Evolutionary conservation across 1,140 invertebrate genomes (phyloP).

Genomic region (Drosophila pruinosa): DNA sequence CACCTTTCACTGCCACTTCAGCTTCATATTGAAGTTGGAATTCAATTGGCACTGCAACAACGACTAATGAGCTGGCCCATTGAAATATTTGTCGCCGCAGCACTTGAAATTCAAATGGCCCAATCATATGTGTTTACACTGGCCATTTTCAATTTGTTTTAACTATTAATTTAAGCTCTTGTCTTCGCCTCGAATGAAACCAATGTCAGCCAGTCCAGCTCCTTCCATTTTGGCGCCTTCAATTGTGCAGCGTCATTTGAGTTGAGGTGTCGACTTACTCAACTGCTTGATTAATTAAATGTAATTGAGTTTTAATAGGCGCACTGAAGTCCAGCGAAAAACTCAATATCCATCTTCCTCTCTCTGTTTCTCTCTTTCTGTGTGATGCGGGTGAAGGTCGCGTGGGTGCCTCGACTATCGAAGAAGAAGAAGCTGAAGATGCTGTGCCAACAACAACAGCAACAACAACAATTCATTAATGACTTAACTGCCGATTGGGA

Average conservation of each 20-base stretch:
- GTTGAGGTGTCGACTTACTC: conserved; percentile 16
- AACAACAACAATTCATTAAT: conserved; percentile 47
- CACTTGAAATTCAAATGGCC: not conserved
- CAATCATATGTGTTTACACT: conserved; percentile 22
- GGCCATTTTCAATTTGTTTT: conserved; percentile 64
- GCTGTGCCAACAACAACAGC: conserved; percentile 15
- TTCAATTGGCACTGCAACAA: not conserved
- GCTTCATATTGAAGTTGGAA: too few species aligned
- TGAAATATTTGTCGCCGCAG: conserved; percentile 25
- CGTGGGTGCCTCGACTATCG: conserved; percentile 44
- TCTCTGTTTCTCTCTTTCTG: not conserved
- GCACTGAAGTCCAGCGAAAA: conserved; percentile 12
- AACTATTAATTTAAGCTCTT: conserved; percentile 54
- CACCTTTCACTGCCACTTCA: conserved; percentile 29
- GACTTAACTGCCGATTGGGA: conserved; percentile 36
- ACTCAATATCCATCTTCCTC: not conserved
- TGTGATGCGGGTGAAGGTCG: conserved; percentile 57
- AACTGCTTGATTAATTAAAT: conserved; percentile 72
- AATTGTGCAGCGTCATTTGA: conserved; percentile 63
- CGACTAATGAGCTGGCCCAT: conserved; percentile 38
- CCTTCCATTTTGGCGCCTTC: conserved; percentile 33
- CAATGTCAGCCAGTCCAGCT: conserved; percentile 46
- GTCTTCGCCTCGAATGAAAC: conserved; percentile 44
- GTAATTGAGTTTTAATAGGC: conserved; percentile 77
- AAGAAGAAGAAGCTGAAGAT: too few species aligned